A percentile compares a stretch with the other conserved stretches of the same genome.
phyloP scores from a whole-genome alignment of 2,797 vertebrate genomes.

The Nannoperca obscura region DNA sequence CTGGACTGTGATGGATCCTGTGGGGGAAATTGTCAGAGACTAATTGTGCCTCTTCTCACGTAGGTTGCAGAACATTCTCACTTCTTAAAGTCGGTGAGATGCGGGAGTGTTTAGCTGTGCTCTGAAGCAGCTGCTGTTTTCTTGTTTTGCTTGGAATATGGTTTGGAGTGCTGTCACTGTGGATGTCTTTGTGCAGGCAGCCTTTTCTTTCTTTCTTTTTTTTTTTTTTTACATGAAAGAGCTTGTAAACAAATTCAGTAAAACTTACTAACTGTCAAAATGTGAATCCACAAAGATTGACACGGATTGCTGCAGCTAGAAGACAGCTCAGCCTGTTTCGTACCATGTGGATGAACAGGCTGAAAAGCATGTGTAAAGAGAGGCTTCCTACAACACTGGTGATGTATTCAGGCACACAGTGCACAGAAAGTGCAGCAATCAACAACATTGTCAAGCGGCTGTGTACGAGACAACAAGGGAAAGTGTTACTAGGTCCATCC shows the following conservation, averaged over 20 bases:
- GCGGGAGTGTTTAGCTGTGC: neutral
- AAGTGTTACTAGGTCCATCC: too few species aligned
- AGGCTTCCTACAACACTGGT: neutral
- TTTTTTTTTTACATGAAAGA: neutral
- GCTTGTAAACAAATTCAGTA: neutral
- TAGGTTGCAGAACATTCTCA: neutral
- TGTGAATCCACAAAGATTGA: neutral
- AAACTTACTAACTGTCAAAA: neutral
- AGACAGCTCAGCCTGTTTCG: neutral
- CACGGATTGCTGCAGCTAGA: neutral
- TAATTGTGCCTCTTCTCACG: slow-evolving; percentile 10
- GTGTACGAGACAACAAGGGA: neutral
- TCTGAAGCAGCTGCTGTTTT: neutral
- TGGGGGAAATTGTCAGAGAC: slow-evolving; percentile 4
- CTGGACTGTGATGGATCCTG: slow-evolving; percentile 36
- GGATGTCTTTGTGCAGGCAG: neutral
- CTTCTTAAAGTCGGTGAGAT: neutral
- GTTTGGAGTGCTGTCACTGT: neutral
- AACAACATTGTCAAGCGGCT: neutral
- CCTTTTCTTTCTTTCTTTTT: too few species aligned
- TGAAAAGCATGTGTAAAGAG: neutral
- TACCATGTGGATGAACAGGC: neutral
- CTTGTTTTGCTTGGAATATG: neutral
- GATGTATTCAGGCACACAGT: neutral
- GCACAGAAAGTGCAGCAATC: neutral